Evolutionary conservation across 2,113 vertebrate genomes (phyloP).

Genomic region (Festucalex cinctus): DNA sequence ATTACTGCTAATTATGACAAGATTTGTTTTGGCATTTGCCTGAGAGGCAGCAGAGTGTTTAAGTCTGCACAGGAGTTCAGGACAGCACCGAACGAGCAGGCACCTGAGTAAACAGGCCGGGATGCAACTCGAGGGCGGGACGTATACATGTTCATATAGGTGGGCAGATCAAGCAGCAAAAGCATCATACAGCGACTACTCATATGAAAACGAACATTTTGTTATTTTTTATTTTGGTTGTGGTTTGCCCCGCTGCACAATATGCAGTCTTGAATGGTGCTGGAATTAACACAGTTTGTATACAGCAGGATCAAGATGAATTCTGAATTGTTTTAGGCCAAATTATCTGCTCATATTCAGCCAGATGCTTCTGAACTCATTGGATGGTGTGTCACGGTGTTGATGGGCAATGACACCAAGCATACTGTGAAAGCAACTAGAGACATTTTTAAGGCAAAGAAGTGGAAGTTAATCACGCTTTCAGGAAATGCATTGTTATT

Average conservation of each 20-base stretch:
- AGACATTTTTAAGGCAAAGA: no score
- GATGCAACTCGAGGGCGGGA: conserved; percentile 45
- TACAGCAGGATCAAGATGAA: no score
- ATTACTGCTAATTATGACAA: conserved; percentile 98
- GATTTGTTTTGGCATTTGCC: conserved; percentile 98
- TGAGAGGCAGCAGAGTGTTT: conserved; percentile 88
- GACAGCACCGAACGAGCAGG: conserved; percentile 73
- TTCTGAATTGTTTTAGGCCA: no score
- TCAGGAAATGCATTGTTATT: background rate
- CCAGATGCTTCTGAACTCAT: no score
- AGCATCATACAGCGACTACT: background rate
- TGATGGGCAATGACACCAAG: no score
- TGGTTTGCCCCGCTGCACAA: no score
- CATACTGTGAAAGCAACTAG: no score
- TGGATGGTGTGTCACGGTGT: no score
- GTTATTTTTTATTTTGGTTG: no score
- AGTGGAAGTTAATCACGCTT: background rate
- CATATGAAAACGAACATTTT: background rate
- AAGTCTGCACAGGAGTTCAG: conserved; percentile 94
- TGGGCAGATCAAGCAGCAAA: conserved; percentile 35
- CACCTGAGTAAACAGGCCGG: conserved; percentile 83
- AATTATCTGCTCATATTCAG: no score
- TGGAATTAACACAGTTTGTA: no score
- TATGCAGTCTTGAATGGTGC: no score
- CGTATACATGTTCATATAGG: conserved; percentile 15